phyloP scores from a whole-genome alignment of 35 echinoderm and acorn worm species.

The Apostichopus japonicus region DNA sequence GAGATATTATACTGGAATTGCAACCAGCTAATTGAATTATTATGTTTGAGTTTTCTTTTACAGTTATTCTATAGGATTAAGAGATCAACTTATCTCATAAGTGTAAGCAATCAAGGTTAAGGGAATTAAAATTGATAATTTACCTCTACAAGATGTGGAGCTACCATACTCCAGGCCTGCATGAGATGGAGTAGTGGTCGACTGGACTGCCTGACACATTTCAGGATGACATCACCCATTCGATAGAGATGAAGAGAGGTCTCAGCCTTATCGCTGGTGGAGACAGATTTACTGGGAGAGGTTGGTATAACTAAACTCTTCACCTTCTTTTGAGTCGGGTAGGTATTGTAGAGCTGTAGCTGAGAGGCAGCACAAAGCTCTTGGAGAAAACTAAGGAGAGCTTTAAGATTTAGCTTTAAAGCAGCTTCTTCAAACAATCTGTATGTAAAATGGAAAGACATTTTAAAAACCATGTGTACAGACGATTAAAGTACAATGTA shows the following conservation, averaged over 20 bases:
- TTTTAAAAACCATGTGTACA: too few relatives aligned
- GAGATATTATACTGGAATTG: too few relatives aligned
- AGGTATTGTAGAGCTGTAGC: conserved; percentile 77
- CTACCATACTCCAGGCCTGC: conserved; percentile 94
- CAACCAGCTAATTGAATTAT: too few relatives aligned
- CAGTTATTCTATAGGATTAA: too few relatives aligned
- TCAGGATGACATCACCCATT: conserved; percentile 94
- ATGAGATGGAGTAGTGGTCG: conserved; percentile 90
- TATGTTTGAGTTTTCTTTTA: too few relatives aligned
- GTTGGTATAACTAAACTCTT: conserved; percentile 84
- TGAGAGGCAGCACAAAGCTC: conserved; percentile 84
- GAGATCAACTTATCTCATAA: too few relatives aligned
- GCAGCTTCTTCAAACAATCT: conserved; percentile 97
- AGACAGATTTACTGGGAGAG: conserved; percentile 95
- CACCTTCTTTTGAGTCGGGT: conserved; percentile 33
- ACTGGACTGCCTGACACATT: conserved; percentile 80
- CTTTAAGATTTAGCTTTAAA: conserved; percentile 84
- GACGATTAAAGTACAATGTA: too few relatives aligned
- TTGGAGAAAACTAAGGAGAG: conserved; percentile 85
- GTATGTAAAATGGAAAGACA: neutral
- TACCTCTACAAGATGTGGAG: conserved; percentile 94
- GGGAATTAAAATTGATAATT: neutral
- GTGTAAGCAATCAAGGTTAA: too few relatives aligned
- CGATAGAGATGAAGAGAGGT: conserved; percentile 93
- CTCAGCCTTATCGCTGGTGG: conserved; percentile 73